Base-by-base conservation (phyloP, 2,888 invertebrate genomes). In the Eumacrocentrus americanus region DNA sequence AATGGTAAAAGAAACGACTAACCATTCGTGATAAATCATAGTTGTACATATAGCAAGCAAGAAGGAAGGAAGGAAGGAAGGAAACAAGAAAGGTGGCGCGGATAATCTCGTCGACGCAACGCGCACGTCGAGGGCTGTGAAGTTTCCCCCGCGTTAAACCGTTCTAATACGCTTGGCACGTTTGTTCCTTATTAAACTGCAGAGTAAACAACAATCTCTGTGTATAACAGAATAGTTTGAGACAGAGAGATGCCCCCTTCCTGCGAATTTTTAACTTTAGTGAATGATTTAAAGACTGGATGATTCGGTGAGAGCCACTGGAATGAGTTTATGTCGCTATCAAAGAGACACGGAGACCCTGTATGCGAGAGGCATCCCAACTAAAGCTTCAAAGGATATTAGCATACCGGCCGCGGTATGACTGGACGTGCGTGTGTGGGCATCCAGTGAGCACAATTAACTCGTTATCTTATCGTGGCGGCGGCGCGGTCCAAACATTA, bases 391-490 rank as follows among this genome's bases (percentile, higher is more conserved):
- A 75, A 76, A 74, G 74, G 72, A 67, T 75, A 80, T 80, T 80
- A 80, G 78, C 80, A 80, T 80, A 80, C 79, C 74, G 76, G 74
- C 73, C 73, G 60, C 54, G 56, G 64, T 78, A 76, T 75, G 77
- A 77, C 76, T 75, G 74, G 73, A 66, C 68, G 72, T 72, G 78
- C 74, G 77, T 76, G 78, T 78, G 78, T 78, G 78, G 77, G 78
- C 79, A 78, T 70, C 71, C 74, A 75, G 76, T 75, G 77, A 75
- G 79, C 79, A 80, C 80, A 80, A 80, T 80, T 80, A 80, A 80
- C 80, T 80, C 78, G 80, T 80, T 79, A 80, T 80, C 80, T 80
- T 80, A 80, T 80, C 80, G 78, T 62, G 69, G 68, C 71, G 75
- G 74, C 73, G 75, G 72, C 75, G 68, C 69, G 72, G 73, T 72